Base-by-base conservation (phyloP, 2,888 invertebrate species). In the Bhutanitis thaidina region DNA sequence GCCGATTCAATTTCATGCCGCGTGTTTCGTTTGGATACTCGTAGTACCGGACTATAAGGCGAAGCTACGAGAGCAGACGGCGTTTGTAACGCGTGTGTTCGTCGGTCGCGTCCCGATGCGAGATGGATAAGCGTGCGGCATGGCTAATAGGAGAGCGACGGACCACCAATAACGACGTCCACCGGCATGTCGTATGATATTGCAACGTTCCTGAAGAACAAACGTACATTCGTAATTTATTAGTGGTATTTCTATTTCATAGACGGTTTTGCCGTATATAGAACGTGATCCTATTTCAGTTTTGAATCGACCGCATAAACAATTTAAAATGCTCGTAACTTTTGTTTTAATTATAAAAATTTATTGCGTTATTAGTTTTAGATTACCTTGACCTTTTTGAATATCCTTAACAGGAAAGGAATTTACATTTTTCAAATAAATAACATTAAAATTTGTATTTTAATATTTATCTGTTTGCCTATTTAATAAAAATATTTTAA, bases 221-320 rank as follows among this genome's bases (percentile, higher is more conserved):
- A 57, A 54, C 58, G 55, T 62, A 64, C 56, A 71, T 69, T 68
- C 59, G 65, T 73, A 69, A 71, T 75, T 73, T 71, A 72, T 73
- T 69, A 69, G 70, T 65, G 65, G 64, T 65, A 61, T 60, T 68
- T 69, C 60, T 58, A 66, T 72, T 75, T 77, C 74, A 76, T 67
- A 62, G 61, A 53, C 53, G 46, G 48, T 52, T 30, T 15, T 9
- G 15, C 41, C 36, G 1, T 29, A 36, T 37, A 49, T 14, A 36
- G 30, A 52, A 45, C 45, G 39, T 40, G 41, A 52, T 44, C 25
- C 34, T 27, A 36, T 43, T 37, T 27, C 36, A 3, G n/a, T 16
- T 29, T 16, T 7, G 9, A 27, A 43, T 48, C 15, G 13, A 27
- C 27, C 27, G 12, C 15, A 13, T 20, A 10, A 20, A 29, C 36